Evolutionary conservation across 2,113 vertebrate genomes (phyloP), one percentile per base, ranked within the genome.

Genomic region (Sylvilagus bachmani): DNA sequence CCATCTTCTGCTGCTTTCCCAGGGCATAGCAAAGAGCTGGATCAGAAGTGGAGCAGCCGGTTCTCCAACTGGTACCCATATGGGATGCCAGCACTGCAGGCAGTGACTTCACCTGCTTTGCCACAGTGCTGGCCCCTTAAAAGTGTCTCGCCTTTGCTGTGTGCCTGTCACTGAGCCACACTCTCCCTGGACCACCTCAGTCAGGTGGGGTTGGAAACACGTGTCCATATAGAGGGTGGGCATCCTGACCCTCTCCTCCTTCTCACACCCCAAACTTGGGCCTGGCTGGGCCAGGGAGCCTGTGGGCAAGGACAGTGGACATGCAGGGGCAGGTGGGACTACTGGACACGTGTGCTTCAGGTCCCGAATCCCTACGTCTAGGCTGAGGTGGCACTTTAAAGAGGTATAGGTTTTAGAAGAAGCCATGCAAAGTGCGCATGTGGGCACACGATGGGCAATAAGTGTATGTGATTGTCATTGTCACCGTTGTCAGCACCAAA

Each of bases 151-250:
- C 44, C 31, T 9, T 36, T 31, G 17, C 70, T 31, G 21, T 49
- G 29, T 89, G 66, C 31, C 10, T 1, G 1, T 19, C 90, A 49
- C 14, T 4, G 51, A 44, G n/a, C 24, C 1, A 0, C 53, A 25
- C 27, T 21, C 27, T 8, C 14, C 29, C 75, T 25, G 36, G 1
- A 1, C 66, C 24, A 29, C 51, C 3, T 16, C 10, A 11, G 29
- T 33, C 21, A 8, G 10, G 36, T 22, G 29, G 17, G 31, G 36
- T 38, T 61, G 29, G 33, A 74, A 69, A 13, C 2, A 3, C n/a
- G 10, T 31, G 27, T 7, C 14, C 10, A 3, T 5, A 14, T 3
- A 0, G 19, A 14, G 10, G 3, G 0, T 75, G 10, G 10, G 10
- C 11, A 6, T 62, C 55, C 38, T 69, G n/a, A 62, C 24, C 0